These are phyloP conservation scores for Myxocyprinus asiaticus DNA, from an alignment of 2,113 vertebrate genomes.

Conservation along the genomic window DNA sequence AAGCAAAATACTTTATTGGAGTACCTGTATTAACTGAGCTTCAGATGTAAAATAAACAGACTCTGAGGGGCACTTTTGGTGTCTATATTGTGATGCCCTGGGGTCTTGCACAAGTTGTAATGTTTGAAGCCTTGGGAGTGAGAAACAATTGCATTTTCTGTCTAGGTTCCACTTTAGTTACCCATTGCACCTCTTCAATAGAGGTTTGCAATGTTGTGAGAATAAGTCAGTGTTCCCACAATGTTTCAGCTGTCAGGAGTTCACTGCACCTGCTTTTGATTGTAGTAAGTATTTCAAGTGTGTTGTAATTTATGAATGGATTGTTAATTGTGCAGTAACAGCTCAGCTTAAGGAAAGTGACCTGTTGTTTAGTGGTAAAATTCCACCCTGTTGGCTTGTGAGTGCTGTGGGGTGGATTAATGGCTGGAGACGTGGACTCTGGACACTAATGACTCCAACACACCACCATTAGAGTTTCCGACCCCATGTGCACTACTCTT, in stretches of 20 bases:
- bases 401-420: slow-evolving; percentile 30
- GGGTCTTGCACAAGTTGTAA: no score
- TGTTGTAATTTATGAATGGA: slow-evolving; percentile 28
- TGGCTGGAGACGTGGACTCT: neutral
- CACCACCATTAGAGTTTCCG: neutral
- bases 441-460: slow-evolving; percentile 41
- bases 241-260: slow-evolving; percentile 28
- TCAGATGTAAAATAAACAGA: no score
- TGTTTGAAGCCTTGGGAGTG: no score
- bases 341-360: slow-evolving; percentile 23
- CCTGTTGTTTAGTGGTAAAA: neutral
- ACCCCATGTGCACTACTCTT: neutral
- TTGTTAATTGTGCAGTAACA: slow-evolving; percentile 30
- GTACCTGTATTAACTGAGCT: no score
- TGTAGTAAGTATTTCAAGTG: neutral
- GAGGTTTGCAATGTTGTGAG: no score
- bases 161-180: no score
- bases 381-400: neutral
- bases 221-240: no score
- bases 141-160: no score
- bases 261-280: slow-evolving; percentile 26
- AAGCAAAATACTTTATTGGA: no score
- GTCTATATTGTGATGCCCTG: no score
- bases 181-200: no score
- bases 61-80: no score